phyloP scores from a whole-genome alignment of 92 coral and sea anemone species.

The Plumapathes pennacea region DNA sequence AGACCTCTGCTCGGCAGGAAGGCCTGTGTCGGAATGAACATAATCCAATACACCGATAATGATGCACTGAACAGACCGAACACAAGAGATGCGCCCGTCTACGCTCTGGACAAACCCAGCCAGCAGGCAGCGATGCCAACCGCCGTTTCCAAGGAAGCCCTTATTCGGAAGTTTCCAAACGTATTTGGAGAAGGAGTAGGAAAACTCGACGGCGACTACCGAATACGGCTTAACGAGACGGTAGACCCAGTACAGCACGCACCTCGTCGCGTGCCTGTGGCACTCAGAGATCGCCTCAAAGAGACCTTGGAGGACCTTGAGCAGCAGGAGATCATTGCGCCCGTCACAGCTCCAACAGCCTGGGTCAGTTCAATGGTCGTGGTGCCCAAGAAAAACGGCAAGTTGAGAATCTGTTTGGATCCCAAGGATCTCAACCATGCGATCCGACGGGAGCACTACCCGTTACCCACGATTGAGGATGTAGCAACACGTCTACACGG shows the following conservation, averaged over 20 bases:
- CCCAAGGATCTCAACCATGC: constrained; percentile 22
- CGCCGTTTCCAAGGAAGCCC: no score
- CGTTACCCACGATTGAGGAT: constrained; percentile 21
- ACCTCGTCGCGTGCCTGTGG: no score
- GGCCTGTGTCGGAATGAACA: constrained; percentile 14
- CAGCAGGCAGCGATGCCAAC: no score
- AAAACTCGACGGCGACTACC: no score
- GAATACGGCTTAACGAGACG: no score
- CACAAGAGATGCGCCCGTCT: constrained; percentile 7
- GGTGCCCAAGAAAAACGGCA: constrained; percentile 12
- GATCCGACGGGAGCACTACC: constrained; percentile 10
- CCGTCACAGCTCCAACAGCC: constrained; percentile 12
- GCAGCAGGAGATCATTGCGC: constrained; percentile 5
- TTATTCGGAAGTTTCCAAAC: no score
- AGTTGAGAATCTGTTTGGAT: constrained; percentile 14
- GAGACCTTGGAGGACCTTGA: constrained; percentile 1
- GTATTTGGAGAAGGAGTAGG: no score
- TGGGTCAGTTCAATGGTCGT: constrained; percentile 18
- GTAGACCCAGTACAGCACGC: no score
- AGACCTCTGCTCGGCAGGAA: constrained; percentile 3
- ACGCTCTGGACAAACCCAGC: no score
- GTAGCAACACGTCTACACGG: constrained; percentile 18
- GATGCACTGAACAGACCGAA: constrained; percentile 1
- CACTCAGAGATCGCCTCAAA: no score
- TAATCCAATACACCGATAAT: constrained; percentile 6